Base-by-base conservation (phyloP, 2,113 vertebrate species). In the Xiphophorus maculatus region DNA sequence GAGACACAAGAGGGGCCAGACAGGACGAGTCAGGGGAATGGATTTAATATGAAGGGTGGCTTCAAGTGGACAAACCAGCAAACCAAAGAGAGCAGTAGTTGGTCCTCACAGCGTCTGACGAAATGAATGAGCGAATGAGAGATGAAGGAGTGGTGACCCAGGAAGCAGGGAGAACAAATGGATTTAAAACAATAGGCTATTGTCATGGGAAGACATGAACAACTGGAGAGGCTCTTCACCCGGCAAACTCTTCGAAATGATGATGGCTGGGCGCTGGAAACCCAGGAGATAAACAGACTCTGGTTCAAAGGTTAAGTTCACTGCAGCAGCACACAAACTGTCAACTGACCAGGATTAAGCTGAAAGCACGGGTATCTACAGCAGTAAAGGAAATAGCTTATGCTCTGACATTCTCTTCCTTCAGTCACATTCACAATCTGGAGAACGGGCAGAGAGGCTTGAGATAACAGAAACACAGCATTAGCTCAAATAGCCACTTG, bases 161-260 rank as follows among this genome's bases (percentile, higher is more conserved):
- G 66, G 29, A 58, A 17, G 7, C 32, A 35, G 13, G 32, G 13
- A 42, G 62, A 79, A 74, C 58, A 69, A 77, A 75, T 37, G 14
- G 72, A 71, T 5, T 3, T 4, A 32, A 63, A 82, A 88, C 76
- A 91, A 88, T 68, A 65, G 73, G 14, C 69, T 62, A 72, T 79
- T 85, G 82, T 84, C 11, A 19, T 65, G 70, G 71, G 66, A 32
- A 73, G 51, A 15, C 67, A 22, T 3, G 33, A 67, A 54, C 33
- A 40, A 30, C 63, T 22, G 1, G 17, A 22, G 30, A 22, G 62
- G 66, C 81, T 66, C 35, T 37, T 40, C 35, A 42, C 40, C 40
- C 14, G 14, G 40, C 14, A 15, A 42, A 42, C 81, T 66, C 35
- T n/a, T 40, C 25, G 3, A 28, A 66, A 42, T 42, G 65, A 28